These are phyloP conservation scores for Dione vanillae DNA, from an alignment of 2,888 invertebrate species.

Conservation along the genomic window DNA sequence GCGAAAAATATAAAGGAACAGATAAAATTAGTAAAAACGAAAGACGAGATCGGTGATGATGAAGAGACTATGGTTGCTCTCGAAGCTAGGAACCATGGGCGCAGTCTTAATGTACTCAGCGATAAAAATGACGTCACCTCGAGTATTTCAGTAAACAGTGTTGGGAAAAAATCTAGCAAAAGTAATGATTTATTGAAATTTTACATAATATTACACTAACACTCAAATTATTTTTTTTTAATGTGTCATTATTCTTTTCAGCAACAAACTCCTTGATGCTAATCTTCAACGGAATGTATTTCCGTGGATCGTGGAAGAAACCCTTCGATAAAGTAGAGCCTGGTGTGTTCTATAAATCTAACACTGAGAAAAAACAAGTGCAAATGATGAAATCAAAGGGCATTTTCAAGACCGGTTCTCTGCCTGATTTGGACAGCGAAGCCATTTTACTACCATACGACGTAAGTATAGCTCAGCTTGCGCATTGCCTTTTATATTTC, in stretches of 20 bases:
- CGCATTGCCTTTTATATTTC: background rate
- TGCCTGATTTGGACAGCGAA: conserved; percentile 86
- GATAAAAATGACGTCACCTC: conserved; percentile 82
- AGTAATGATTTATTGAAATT: conserved; percentile 63
- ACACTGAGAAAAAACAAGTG: conserved; percentile 84
- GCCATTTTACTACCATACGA: conserved; percentile 90
- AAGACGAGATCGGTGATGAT: conserved; percentile 79
- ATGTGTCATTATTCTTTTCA: conserved; percentile 48
- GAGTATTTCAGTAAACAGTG: conserved; percentile 85
- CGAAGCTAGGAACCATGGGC: conserved; percentile 80
- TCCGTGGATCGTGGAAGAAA: conserved; percentile 90
- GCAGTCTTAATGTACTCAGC: conserved; percentile 70
- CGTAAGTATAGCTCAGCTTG: conserved; percentile 73
- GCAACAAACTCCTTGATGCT: conserved; percentile 86
- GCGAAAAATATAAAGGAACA: conserved; percentile 81
- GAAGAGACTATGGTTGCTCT: conserved; percentile 86
- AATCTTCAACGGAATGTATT: conserved; percentile 90
- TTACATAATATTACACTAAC: too few relatives aligned
- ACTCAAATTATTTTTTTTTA: too few relatives aligned
- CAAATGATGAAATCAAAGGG: conserved; percentile 88
- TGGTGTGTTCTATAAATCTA: conserved; percentile 86
- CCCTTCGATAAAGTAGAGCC: conserved; percentile 84
- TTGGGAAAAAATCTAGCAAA: conserved; percentile 78
- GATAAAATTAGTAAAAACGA: conserved; percentile 81
- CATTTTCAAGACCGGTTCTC: conserved; percentile 84